Conservation (phyloP, 1,140 invertebrate species). For the Dinoponera quadriceps region DNA sequence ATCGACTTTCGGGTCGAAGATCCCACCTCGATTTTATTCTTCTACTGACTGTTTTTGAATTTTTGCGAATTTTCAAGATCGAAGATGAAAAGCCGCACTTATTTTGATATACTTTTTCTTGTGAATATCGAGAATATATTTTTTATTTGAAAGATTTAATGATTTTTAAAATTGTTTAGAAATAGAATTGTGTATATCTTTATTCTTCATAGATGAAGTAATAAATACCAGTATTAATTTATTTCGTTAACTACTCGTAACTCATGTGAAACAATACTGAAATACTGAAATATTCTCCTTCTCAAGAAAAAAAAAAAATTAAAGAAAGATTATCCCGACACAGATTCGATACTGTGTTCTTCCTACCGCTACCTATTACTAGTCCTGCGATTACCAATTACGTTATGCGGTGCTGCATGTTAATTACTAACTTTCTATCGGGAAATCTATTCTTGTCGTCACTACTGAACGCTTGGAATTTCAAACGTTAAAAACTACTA, state of each 20-base stretch:
- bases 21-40: conserved; percentile 73
- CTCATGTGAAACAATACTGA: too few species aligned
- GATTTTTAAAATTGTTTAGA: background rate
- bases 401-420: too few species aligned
- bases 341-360: too few species aligned
- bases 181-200: background rate
- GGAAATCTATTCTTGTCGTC: too few species aligned
- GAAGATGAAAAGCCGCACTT: background rate
- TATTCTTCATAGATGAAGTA: background rate
- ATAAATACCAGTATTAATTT: too few species aligned
- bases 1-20: conserved; percentile 83
- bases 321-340: too few species aligned
- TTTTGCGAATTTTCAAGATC: conserved; percentile 30
- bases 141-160: background rate
- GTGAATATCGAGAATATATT: background rate
- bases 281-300: background rate
- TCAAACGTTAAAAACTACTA: too few species aligned
- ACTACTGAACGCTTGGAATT: too few species aligned
- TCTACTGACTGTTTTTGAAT: conserved; percentile 57
- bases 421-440: too few species aligned
- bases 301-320: conserved; percentile 27
- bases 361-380: too few species aligned
- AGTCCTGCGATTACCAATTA: too few species aligned
- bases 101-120: conserved; percentile 31
- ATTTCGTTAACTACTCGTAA: too few species aligned